A percentile compares a stretch with the other conserved stretches of the same genome.
These are phyloP conservation scores for Pteria penguin DNA, from an alignment of 2,888 invertebrate species.

Conservation along the genomic window DNA sequence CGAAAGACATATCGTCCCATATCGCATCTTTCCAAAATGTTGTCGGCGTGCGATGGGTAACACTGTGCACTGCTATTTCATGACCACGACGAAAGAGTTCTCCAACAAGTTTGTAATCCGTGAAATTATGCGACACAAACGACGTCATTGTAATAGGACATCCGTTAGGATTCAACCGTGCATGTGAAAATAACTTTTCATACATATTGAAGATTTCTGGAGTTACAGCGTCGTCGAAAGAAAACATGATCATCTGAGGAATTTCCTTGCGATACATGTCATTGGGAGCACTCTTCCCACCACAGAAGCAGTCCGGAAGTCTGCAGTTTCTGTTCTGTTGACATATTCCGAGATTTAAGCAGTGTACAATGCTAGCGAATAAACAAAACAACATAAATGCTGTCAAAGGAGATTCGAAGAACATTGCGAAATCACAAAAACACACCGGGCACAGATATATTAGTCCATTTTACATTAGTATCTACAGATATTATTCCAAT, in stretches of 20 bases:
- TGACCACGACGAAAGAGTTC: conserved; percentile 32
- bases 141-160: conserved; percentile 92
- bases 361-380: not conserved
- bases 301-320: conserved; percentile 42
- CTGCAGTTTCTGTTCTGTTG: conserved; percentile 34
- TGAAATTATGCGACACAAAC: conserved; percentile 99
- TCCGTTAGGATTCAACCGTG: conserved; percentile 83
- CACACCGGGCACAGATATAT: too few relatives aligned
- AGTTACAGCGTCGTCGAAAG: conserved; percentile 45
- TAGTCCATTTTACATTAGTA: too few relatives aligned
- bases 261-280: conserved; percentile 37
- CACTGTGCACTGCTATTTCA: conserved; percentile 43
- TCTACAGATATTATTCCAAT: too few relatives aligned
- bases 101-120: conserved; percentile 92
- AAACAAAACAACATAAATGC: not conserved
- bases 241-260: conserved; percentile 44
- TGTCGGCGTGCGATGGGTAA: conserved; percentile 41
- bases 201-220: conserved; percentile 36
- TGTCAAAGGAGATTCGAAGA: too few relatives aligned
- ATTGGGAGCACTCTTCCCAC: conserved; percentile 32
- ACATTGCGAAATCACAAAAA: too few relatives aligned
- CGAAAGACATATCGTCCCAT: conserved; percentile 24
- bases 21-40: conserved; percentile 39
- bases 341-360: conserved; percentile 28
- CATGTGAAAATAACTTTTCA: conserved; percentile 35